These are phyloP conservation scores for Agriopis aurantiaria DNA, from an alignment of 2,888 invertebrate species.

Conservation along the genomic window DNA sequence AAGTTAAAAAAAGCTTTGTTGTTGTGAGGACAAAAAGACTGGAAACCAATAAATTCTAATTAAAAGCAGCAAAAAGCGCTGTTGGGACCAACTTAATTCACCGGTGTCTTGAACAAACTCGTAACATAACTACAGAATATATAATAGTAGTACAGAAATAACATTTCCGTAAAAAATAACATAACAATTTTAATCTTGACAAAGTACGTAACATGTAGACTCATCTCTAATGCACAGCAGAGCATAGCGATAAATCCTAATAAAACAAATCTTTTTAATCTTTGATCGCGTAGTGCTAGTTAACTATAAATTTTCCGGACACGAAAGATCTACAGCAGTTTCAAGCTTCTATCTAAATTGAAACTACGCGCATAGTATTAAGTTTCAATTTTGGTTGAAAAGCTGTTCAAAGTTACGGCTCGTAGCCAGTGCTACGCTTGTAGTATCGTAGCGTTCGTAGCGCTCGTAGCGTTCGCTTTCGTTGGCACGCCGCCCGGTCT, in stretches of 20 bases:
- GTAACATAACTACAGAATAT: too few relatives aligned
- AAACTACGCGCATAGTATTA: not conserved
- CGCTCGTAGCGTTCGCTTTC: slow-evolving; percentile 75
- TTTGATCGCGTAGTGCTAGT: slow-evolving; percentile 29
- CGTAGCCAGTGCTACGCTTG: slow-evolving; percentile 18
- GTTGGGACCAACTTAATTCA: not conserved
- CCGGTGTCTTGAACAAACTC: too few relatives aligned
- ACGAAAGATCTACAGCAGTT: not conserved
- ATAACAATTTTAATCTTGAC: not conserved
- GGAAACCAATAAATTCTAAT: not conserved
- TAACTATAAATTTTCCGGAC: not conserved
- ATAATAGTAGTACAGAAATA: too few relatives aligned
- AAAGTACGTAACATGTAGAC: not conserved
- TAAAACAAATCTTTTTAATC: slow-evolving; percentile 32
- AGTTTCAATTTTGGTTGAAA: slow-evolving; percentile 11
- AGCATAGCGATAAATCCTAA: slow-evolving; percentile 28
- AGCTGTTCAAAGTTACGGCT: slow-evolving; percentile 3
- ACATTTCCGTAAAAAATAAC: not conserved
- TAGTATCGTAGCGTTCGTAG: slow-evolving; percentile 24
- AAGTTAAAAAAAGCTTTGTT: slow-evolving; percentile 10
- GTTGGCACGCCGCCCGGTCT: slow-evolving; percentile 67
- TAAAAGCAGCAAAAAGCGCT: not conserved
- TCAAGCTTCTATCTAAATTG: not conserved
- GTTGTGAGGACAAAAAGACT: not conserved
- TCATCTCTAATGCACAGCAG: slow-evolving; percentile 20